A percentile compares a stretch with the other conserved stretches of the same genome.
phyloP scores from a whole-genome alignment of 2,113 vertebrate species.

The Spea multiplicata region DNA sequence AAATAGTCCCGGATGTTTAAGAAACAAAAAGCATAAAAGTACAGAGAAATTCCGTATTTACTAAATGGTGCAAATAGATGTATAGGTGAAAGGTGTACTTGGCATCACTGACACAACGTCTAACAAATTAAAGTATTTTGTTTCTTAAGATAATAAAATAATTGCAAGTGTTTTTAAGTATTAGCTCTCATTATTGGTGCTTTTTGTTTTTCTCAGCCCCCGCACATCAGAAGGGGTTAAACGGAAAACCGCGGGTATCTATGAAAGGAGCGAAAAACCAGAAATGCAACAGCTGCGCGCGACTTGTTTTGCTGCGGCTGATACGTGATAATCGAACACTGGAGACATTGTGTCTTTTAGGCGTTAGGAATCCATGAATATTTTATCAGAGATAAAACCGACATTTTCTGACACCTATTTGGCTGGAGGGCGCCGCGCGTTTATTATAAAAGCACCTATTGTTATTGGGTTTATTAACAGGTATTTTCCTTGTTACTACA shows the following conservation, averaged over 20 bases:
- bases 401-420: constrained; percentile 3
- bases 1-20: too few species aligned
- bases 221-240: too few species aligned
- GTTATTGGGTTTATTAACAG: background rate
- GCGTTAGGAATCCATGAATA: constrained; percentile 33
- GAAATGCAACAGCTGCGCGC: background rate
- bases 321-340: background rate
- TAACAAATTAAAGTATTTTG: too few species aligned
- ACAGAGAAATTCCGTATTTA: too few species aligned
- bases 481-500: constrained; percentile 23
- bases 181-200: too few species aligned
- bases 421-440: constrained; percentile 3
- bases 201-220: too few species aligned
- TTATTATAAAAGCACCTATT: constrained; percentile 7
- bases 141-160: too few species aligned
- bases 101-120: too few species aligned
- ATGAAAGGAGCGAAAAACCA: background rate
- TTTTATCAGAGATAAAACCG: constrained; percentile 33
- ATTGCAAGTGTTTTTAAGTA: too few species aligned
- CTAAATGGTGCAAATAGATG: too few species aligned
- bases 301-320: background rate
- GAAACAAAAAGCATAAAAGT: too few species aligned
- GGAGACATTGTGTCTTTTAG: background rate
- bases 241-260: background rate
- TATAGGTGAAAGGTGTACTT: too few species aligned